These are phyloP conservation scores for Heliconius hermathena DNA, from an alignment of 1,140 invertebrate species.

Conservation along the genomic window DNA sequence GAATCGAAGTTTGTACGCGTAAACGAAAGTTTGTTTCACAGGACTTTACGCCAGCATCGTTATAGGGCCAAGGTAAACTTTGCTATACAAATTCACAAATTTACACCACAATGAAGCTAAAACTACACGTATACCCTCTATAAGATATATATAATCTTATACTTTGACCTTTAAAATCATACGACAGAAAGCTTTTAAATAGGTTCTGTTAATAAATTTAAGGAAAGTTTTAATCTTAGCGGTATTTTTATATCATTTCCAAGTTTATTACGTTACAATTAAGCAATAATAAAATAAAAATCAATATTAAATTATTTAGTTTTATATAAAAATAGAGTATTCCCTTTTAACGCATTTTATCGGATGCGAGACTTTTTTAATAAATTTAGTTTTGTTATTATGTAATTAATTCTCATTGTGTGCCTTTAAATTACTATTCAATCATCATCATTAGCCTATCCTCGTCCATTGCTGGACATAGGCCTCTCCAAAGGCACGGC, in stretches of 20 bases:
- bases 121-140: background rate
- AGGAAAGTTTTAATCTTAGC: too few species aligned
- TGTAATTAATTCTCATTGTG: too few species aligned
- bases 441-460: too few species aligned
- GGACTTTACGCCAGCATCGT: slow-evolving; percentile 4
- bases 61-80: background rate
- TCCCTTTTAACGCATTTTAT: too few species aligned
- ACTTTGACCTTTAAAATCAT: background rate
- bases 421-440: too few species aligned
- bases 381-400: too few species aligned
- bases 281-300: background rate
- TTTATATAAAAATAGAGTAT: background rate
- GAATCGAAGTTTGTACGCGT: background rate
- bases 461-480: too few species aligned
- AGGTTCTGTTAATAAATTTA: too few species aligned
- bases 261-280: too few species aligned
- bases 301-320: background rate
- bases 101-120: slow-evolving; percentile 2
- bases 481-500: too few species aligned
- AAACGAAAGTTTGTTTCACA: background rate
- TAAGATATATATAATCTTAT: background rate
- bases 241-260: background rate
- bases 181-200: too few species aligned
- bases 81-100: slow-evolving; percentile 1
- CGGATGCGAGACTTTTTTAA: too few species aligned